Conservation (phyloP, 2,797 vertebrate genomes). For the Poeciliopsis infans region DNA sequence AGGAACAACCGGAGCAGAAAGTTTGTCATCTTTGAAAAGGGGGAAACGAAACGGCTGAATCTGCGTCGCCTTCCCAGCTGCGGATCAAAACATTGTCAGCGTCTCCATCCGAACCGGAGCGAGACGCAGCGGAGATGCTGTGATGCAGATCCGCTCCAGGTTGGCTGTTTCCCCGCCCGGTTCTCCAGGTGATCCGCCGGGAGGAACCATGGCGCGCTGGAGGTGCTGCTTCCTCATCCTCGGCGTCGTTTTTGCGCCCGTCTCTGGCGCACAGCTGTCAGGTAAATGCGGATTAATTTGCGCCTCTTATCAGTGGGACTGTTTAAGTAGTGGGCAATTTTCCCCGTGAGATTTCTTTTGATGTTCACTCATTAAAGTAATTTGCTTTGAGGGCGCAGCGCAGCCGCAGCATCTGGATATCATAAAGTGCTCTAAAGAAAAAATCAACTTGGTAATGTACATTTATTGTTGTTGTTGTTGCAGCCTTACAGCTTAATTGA, state of each 20-base stretch:
- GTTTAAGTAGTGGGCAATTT: constrained; percentile 51
- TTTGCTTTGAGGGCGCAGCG: constrained; percentile 49
- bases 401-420: constrained; percentile 58
- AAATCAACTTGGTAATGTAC: too few species aligned
- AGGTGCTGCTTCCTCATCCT: constrained; percentile 22
- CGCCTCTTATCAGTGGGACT: not conserved
- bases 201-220: constrained; percentile 38
- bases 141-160: constrained; percentile 58
- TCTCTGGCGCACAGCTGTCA: constrained; percentile 46
- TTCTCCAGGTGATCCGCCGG: constrained; percentile 11
- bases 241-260: not conserved
- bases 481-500: not conserved
- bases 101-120: not conserved
- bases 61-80: constrained; percentile 16
- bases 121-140: constrained; percentile 57
- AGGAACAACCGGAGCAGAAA: not conserved
- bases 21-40: not conserved
- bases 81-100: constrained; percentile 25
- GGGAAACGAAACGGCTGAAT: constrained; percentile 47
- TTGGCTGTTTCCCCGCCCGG: constrained; percentile 13
- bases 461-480: not conserved
- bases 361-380: constrained; percentile 48
- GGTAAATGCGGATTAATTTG: constrained; percentile 53
- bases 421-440: constrained; percentile 32
- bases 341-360: constrained; percentile 26